Evolutionary conservation across 2,888 invertebrate genomes (phyloP).

Genomic region (Zaprionus lineosus): DNA sequence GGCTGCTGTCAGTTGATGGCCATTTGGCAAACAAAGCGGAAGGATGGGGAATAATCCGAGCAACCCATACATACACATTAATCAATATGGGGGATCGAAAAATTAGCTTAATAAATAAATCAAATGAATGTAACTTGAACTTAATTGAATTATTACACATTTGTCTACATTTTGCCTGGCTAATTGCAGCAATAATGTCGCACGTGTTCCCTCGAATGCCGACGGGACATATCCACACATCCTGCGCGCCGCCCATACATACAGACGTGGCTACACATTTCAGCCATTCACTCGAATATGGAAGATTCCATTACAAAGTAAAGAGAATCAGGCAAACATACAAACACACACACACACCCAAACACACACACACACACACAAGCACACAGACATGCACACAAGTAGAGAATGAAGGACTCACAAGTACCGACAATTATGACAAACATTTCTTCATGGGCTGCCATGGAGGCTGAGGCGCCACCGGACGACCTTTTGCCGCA

Average conservation of each 20-base stretch:
- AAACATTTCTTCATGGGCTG: constrained; percentile 61
- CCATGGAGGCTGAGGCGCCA: constrained; percentile 24
- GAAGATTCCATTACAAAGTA: constrained; percentile 49
- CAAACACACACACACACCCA: not conserved
- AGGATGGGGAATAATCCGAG: not conserved
- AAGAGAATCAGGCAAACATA: constrained; percentile 21
- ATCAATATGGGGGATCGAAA: constrained; percentile 26
- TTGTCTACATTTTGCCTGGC: constrained; percentile 66
- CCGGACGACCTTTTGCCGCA: constrained; percentile 66
- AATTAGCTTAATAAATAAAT: constrained; percentile 65
- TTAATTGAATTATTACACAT: constrained; percentile 77
- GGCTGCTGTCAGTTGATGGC: no score
- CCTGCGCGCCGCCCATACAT: not conserved
- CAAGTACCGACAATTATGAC: constrained; percentile 75
- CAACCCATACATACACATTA: constrained; percentile 9
- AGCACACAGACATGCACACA: constrained; percentile 2
- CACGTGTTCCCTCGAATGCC: constrained; percentile 58
- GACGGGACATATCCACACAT: constrained; percentile 16
- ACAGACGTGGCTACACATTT: constrained; percentile 35
- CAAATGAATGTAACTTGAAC: constrained; percentile 72
- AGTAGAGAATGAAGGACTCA: constrained; percentile 22
- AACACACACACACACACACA: constrained; percentile 9
- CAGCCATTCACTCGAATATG: constrained; percentile 39
- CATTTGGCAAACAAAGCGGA: no score
- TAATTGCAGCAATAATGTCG: constrained; percentile 76